A percentile compares a stretch with the other conserved stretches of the same genome.
Conservation (phyloP, 2,888 invertebrate genomes). For the Euzophera pinguis region DNA sequence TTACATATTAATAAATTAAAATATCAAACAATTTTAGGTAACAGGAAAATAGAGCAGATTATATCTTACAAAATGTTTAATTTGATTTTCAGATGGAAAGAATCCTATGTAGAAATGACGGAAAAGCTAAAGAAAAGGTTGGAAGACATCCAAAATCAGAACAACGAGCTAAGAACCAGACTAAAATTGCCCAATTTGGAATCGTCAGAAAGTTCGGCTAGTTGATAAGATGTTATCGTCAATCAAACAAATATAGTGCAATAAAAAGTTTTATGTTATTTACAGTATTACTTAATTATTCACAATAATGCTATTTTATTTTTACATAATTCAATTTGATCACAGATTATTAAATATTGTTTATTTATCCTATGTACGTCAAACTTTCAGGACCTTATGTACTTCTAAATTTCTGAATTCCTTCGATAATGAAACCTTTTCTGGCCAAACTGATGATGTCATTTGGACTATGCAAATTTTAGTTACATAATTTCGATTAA, state of each 20-base stretch:
- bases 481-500: too few species aligned
- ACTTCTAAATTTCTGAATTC: too few species aligned
- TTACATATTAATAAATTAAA: too few species aligned
- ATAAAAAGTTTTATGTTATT: conserved; percentile 34
- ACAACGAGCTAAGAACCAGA: conserved; percentile 64
- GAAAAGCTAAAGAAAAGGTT: conserved; percentile 81
- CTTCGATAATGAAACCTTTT: too few species aligned
- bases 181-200: conserved; percentile 42
- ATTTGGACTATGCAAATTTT: too few species aligned
- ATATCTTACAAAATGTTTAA: too few species aligned
- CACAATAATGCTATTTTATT: conserved; percentile 14
- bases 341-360: neutral
- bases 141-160: conserved; percentile 76
- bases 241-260: conserved; percentile 40
- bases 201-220: conserved; percentile 38
- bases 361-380: neutral
- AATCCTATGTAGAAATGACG: conserved; percentile 81
- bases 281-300: conserved; percentile 14
- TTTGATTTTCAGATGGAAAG: conserved; percentile 79
- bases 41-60: too few species aligned
- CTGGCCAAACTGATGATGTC: too few species aligned
- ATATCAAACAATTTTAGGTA: too few species aligned
- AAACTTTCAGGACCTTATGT: too few species aligned
- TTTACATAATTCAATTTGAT: conserved; percentile 15
- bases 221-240: conserved; percentile 26